phyloP scores from a whole-genome alignment of 2,888 invertebrate genomes.

The Hydropsyche betteni region DNA sequence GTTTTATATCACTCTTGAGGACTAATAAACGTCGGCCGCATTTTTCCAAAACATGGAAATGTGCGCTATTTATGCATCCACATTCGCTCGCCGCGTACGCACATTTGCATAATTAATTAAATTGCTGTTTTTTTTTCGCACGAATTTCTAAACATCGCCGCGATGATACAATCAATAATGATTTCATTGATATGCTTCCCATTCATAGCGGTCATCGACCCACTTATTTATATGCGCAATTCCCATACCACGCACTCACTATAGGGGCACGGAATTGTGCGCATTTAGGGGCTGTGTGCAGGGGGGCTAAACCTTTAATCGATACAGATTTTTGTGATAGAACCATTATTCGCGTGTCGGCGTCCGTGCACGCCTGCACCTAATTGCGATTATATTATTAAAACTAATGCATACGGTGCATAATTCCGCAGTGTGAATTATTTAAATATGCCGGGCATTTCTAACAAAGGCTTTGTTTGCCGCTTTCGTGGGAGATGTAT shows the following conservation, averaged over 20 bases:
- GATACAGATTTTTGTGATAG: too few species aligned
- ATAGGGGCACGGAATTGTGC: neutral
- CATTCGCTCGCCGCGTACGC: neutral
- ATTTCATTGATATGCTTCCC: neutral
- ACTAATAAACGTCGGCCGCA: too few species aligned
- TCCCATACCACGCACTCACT: neutral
- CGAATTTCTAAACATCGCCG: too few species aligned
- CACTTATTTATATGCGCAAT: conserved; percentile 24
- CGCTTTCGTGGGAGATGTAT: neutral
- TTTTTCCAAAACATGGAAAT: neutral
- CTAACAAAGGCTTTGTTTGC: conserved; percentile 23
- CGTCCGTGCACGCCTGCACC: too few species aligned
- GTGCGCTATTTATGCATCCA: neutral
- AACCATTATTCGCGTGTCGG: too few species aligned
- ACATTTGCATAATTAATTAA: too few species aligned
- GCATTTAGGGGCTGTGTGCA: neutral
- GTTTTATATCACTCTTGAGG: too few species aligned
- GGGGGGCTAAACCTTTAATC: too few species aligned
- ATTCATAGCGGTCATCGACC: conserved; percentile 6
- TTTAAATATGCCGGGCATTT: neutral
- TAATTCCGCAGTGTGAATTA: conserved; percentile 3
- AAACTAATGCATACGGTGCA: too few species aligned
- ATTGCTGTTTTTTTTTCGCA: too few species aligned
- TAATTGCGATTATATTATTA: too few species aligned
- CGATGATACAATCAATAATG: too few species aligned